Evolutionary conservation across 2,797 vertebrate species (phyloP).

Genomic region (Esox lucius): DNA sequence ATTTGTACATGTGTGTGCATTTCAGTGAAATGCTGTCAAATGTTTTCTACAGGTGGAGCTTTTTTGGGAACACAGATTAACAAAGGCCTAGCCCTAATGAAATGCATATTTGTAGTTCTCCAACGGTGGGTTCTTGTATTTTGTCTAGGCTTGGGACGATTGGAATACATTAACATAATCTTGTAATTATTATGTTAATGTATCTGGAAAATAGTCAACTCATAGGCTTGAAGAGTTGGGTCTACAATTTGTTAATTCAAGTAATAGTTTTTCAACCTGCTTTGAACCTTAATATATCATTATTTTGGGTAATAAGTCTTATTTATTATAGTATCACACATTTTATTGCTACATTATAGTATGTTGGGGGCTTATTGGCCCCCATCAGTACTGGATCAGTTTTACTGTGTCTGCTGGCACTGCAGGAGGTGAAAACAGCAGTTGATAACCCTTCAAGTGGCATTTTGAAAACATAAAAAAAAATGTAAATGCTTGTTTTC

Average conservation of each 20-base stretch:
- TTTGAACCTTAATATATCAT: background rate
- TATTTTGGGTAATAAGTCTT: background rate
- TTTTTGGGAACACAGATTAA: background rate
- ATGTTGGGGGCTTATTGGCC: background rate
- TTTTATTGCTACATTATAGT: background rate
- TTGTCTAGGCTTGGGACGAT: background rate
- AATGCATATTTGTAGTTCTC: too few species aligned
- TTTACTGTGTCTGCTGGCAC: conserved; percentile 5
- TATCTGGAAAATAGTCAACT: background rate
- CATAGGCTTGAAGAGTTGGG: background rate
- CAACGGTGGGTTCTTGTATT: background rate
- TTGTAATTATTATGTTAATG: background rate
- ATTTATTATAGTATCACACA: background rate
- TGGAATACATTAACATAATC: background rate
- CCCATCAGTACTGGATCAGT: conserved; percentile 3
- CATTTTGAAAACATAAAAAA: background rate
- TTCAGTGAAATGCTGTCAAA: background rate
- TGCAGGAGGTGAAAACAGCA: conserved; percentile 12
- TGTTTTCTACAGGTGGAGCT: background rate
- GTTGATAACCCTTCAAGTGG: conserved; percentile 10
- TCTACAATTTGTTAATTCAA: background rate
- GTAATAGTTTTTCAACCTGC: background rate
- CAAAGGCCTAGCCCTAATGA: background rate
- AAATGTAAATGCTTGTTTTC: conserved; percentile 31
- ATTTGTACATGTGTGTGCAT: background rate